Base-by-base conservation (phyloP, 2,797 vertebrate genomes). In the Cossypha heuglini region DNA sequence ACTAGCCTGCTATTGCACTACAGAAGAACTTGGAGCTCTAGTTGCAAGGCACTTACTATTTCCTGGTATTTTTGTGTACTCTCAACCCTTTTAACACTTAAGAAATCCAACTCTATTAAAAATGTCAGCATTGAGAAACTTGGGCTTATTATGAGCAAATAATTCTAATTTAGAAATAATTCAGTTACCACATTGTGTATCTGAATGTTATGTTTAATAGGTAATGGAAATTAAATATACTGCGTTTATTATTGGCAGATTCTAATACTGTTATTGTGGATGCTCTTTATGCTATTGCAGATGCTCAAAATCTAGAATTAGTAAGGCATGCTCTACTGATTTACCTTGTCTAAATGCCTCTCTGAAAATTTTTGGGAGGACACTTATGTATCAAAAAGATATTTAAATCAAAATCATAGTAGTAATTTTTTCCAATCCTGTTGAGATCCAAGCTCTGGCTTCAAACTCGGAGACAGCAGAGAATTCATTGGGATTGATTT, bases 1-100 rank as follows among this genome's bases (percentile, higher is more conserved):
- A 85, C 31, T 89, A 74, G 87, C 82, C 96, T 95, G 71, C 97
- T 97, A 83, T 42, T 96, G 93, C 80, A 52, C 81, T 95, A 59
- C 51, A 93, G 59, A 88, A 92, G 77, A 92, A 92, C 64, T 89
- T 94, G 78, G 72, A 88, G 69, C 59, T 46, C 40, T 40, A 64
- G 69, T 82, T 91, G 57, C 76, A 57, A 69, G 63, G 76, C 68
- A 73, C 64, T 93, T 37, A 10, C 3, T 61, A 54, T 54, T 78
- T 94, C 16, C 12, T 67, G 29, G 40, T 86, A 33, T 77, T 93
- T 91, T 83, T 83, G 42, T 85, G 38, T 93, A 3, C n/a, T 94
- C 40, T 90, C 72, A 95, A 59, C 49, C 38, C 76, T 95, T 93
- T 78, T 80, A 93, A 85, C 40, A 52, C 71, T 96, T 84, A 82